Evolutionary conservation across 2,113 vertebrate species (phyloP), one percentile per base, ranked within the genome.

Genomic region (Alethe castanea): DNA sequence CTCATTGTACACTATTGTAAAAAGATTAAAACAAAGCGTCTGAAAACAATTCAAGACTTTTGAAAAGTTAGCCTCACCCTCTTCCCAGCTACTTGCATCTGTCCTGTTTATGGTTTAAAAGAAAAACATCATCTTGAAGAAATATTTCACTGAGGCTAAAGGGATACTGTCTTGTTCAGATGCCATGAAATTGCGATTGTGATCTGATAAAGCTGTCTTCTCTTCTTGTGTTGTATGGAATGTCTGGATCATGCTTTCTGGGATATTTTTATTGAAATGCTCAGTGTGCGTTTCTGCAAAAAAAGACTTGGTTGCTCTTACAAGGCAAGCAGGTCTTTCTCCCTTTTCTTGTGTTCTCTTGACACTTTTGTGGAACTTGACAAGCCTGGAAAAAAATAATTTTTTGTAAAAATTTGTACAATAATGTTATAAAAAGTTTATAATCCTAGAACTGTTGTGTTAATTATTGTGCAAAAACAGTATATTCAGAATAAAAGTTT

Each of bases 321-420:
- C 66, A 36, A 93, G 85, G 85, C 97, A 95, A 94, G 87, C 97
- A 96, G 94, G 92, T 95, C 95, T 97, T 96, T 97, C 96, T 98
- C 98, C 98, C 97, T 97, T 97, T 99, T 98, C 97, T 98, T 98
- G 98, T 98, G 98, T 99, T 99, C 98, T 99, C 98, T 98, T 98
- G 98, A 99, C 98, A 98, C 98, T 99, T 99, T 99, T 99, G 99
- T 99, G 99, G 98, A 99, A 98, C 98, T 98, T 99, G 97, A 98
- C 97, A 98, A 98, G 98, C 98, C 98, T 99, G 98, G 92, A 98
- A 98, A 98, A 95, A 93, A 65, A 53, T n/a, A 95, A 95, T 57
- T 94, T 97, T 99, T 99, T 99, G 98, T 99, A 99, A 99, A 99
- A 98, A 99, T 99, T 99, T 99, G 99, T 99, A 99, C 98, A 98